Evolutionary conservation across 2,888 invertebrate genomes (phyloP), one percentile per base, ranked within the genome.

Genomic region (Amphipoea lucens): DNA sequence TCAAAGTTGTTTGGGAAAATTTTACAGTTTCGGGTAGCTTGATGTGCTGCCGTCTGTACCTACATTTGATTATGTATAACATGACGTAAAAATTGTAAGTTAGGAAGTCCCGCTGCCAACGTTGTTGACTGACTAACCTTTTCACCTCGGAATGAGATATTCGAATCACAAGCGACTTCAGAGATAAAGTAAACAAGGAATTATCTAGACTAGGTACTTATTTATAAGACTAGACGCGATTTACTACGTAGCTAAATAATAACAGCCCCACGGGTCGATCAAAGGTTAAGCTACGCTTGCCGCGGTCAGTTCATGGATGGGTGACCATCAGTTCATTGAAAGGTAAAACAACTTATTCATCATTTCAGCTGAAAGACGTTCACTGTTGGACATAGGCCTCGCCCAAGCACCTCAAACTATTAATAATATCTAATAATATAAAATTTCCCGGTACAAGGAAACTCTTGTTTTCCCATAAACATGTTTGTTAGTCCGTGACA

Each of bases 401-500:
- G 1, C 29, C 29, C 29, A 29, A 29, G 29, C 29, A 29, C 29
- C 29, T 29, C 29, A n/a, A n/a, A n/a, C n/a, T n/a, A n/a, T n/a
- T n/a, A 42, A 72, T 45, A 73, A 17, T 72, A 51, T 20, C 9
- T 17, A n/a, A 36, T 57, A 23, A 20, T 68, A 7, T 23, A 68
- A 80, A 74, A 75, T 82, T 87, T 82, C 74, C 77, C 75, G 1
- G 42, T 80, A 80, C n/a, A 76, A 45, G 85, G 83, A 89, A 85
- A 48, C 9, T 74, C 23, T 72, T 86, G 54, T 73, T 74, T 66
- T 65, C 72, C n/a, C 54, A 78, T 73, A 83, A 83, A 81, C 45
- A 80, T 86, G 86, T 89, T 89, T 93, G 91, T 92, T 84, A 72
- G 73, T 82, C 85, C 85, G 81, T 91, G 92, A 93, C 93, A 91